Evolutionary conservation across 2,888 invertebrate genomes (phyloP), one percentile per base, ranked within the genome.

Genomic region (Drosophila gaucha): DNA sequence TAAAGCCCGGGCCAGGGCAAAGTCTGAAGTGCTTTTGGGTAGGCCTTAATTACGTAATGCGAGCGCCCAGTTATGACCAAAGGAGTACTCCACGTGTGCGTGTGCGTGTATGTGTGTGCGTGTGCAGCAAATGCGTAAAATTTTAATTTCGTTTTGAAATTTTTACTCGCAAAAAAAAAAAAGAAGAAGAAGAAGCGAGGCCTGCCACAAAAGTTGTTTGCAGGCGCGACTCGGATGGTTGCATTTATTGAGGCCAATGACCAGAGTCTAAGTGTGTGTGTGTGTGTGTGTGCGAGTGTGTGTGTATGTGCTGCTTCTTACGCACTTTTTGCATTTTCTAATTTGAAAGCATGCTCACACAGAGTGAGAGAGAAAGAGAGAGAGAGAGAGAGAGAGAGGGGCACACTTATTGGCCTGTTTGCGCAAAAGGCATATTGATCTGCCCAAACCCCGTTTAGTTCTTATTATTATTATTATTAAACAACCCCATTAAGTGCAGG

Each of bases 21-120:
- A 83, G 82, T 83, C 88, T 83, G 82, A 83, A 83, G 82, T 83
- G 74, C 88, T 83, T 83, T 88, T 80, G 88, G 86, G 88, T 70
- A 86, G 86, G 68, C 88, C 88, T 88, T 88, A 88, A 88, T 83
- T 83, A 83, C 82, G 88, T 83, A 86, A 88, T 88, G 88, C 78
- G 82, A 80, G 83, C 71, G 75, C 56, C 71, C 79, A 87, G 87
- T 80, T 87, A 85, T 87, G 80, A 74, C 80, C 87, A 78, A 87
- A 80, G 87, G 55, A 86, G 85, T 71, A 74, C 80, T 80, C 67
- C 63, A 80, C 36, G 44, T 33, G 38, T 33, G 16, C 12, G 24
- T 44, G 28, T 39, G 30, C 59, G 47, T 46, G 41, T 57, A 39
- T 59, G 39, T 47, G 58, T 49, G 54, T 64, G 65, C 44, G 67